Evolutionary conservation across 2,797 vertebrate species (phyloP), one percentile per base, ranked within the genome.

Genomic region (Gila robusta): DNA sequence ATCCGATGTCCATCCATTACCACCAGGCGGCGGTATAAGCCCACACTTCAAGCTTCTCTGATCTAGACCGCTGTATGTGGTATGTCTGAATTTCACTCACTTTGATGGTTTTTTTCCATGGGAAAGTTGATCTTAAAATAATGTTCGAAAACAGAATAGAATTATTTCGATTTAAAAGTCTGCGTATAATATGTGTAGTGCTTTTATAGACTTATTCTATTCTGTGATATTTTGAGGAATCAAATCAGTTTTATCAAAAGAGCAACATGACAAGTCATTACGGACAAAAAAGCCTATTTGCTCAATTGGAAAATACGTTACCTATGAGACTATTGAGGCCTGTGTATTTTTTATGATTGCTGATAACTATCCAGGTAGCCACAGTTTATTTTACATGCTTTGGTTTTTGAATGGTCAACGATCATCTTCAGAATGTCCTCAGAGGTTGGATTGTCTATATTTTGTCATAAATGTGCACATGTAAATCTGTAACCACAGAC

Each of bases 11-110:
- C 12, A 49, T 2, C 37, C 39, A 37, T 76, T 14, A 54, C 71
- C 82, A 76, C 72, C 9, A 83, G 72, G 9, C 39, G 82, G 72
- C 56, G 44, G 14, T 3, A 67, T 76, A 66, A 52, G 59, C 37
- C 9, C 23, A 67, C 21, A 83, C 10, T 52, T 76, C 28, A 17
- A 14, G 6, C 1, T 59, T 3, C 19, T 41, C 37, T 9, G 0
- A 4, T 32, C 4, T 44, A 10, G 12, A 11, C 28, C 19, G 6
- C 28, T 35, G 2, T 5, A 69, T 2, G 4, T 9, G 21, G 23
- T 6, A 28, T 8, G 5, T 32, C 5, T 19, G 23, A 6, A 62
- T 62, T 62, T 62, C 35, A 19, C 23, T 5, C 37, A 10, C 52
- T 72, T 11, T 14, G 2, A 37, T 6, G 4, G 28, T 32, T 4